These are phyloP conservation scores for Melinaea menophilus DNA, from an alignment of 2,888 invertebrate species.

Conservation along the genomic window DNA sequence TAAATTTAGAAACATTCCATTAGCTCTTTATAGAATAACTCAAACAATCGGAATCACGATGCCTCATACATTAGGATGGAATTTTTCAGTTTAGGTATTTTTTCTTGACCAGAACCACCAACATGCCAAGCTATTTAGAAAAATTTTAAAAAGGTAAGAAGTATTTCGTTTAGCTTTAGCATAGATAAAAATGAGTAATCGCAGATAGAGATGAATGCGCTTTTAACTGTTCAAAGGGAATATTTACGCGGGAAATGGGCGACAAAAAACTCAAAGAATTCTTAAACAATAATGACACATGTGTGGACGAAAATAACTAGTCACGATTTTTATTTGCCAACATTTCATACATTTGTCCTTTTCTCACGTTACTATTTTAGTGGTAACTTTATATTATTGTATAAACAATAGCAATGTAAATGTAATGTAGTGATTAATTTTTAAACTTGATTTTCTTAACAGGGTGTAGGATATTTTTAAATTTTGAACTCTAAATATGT, in stretches of 20 bases:
- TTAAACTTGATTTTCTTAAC: slow-evolving; percentile 22
- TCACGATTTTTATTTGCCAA: slow-evolving; percentile 24
- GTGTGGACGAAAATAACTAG: slow-evolving; percentile 16
- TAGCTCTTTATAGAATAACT: slow-evolving; percentile 31
- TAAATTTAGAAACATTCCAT: slow-evolving; percentile 32
- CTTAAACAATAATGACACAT: slow-evolving; percentile 18
- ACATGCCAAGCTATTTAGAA: slow-evolving; percentile 35
- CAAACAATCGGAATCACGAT: slow-evolving; percentile 32
- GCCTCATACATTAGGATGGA: slow-evolving; percentile 33
- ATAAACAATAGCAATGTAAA: slow-evolving; percentile 21
- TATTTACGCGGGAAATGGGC: slow-evolving; percentile 20
- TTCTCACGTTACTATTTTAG: slow-evolving; percentile 25
- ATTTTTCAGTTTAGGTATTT: slow-evolving; percentile 24
- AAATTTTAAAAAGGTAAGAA: slow-evolving; percentile 32
- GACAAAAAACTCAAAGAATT: slow-evolving; percentile 13
- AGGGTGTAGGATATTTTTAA: slow-evolving; percentile 23
- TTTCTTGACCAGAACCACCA: slow-evolving; percentile 36
- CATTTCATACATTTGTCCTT: slow-evolving; percentile 21
- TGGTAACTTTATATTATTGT: slow-evolving; percentile 23
- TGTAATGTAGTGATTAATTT: slow-evolving; percentile 10
- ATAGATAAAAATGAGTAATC: slow-evolving; percentile 27
- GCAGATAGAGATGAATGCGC: slow-evolving; percentile 28
- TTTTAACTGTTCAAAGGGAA: slow-evolving; percentile 29
- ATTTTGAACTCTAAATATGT: no score
- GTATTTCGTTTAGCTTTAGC: slow-evolving; percentile 30